Evolutionary conservation across 1,140 invertebrate genomes (phyloP).

Genomic region (Ips nitidus): DNA sequence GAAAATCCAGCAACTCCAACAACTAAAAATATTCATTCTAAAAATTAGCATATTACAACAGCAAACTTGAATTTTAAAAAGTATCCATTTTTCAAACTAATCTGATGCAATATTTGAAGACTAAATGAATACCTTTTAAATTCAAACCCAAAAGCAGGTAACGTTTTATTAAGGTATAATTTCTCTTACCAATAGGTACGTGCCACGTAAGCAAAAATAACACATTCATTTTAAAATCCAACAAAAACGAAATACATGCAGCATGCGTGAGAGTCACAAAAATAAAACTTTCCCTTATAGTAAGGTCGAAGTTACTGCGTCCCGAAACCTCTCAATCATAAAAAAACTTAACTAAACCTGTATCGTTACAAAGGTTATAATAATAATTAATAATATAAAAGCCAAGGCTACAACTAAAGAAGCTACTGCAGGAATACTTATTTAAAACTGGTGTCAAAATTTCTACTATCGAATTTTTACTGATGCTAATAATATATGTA

Average conservation of each 20-base stretch:
- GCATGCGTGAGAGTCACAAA: slow-evolving; percentile 16
- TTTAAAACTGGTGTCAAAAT: slow-evolving; percentile 11
- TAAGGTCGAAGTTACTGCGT: slow-evolving; percentile 50
- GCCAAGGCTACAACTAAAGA: slow-evolving; percentile 47
- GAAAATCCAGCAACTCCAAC: slow-evolving; percentile 50
- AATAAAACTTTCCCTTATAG: slow-evolving; percentile 55
- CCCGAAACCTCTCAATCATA: slow-evolving; percentile 44
- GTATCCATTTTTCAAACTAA: no score
- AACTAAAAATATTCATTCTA: slow-evolving; percentile 43
- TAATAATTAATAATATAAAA: slow-evolving; percentile 17
- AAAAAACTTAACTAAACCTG: slow-evolving; percentile 30
- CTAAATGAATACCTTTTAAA: no score
- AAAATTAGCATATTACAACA: slow-evolving; percentile 36
- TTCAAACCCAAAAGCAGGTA: no score
- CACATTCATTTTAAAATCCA: slow-evolving; percentile 37
- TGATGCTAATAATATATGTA: slow-evolving; percentile 12
- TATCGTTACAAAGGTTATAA: slow-evolving; percentile 42
- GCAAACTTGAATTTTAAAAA: slow-evolving; percentile 23
- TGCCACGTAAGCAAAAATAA: slow-evolving; percentile 41
- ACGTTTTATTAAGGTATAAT: no score
- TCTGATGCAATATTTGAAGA: no score
- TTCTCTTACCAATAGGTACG: slow-evolving; percentile 35
- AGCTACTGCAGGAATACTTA: slow-evolving; percentile 43
- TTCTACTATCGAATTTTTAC: slow-evolving; percentile 22
- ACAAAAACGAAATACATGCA: slow-evolving; percentile 27